Evolutionary conservation across 1,140 invertebrate genomes (phyloP).

Genomic region (Sycobia sp.): DNA sequence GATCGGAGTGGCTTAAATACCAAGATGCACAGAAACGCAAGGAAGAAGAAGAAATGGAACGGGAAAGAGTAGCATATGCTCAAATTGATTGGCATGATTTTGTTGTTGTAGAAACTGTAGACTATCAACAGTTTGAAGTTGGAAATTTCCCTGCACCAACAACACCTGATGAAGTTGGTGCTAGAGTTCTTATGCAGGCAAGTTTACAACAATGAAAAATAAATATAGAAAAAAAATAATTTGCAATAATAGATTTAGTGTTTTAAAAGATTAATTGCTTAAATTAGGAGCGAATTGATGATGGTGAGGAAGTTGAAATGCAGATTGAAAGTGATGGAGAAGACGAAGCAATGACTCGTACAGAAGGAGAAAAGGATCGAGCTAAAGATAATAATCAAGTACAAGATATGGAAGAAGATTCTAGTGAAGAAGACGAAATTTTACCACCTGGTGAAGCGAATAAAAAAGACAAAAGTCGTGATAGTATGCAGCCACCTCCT

Average conservation of each 20-base stretch:
- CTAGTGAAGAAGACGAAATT: constrained; percentile 72
- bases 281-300: constrained; percentile 65
- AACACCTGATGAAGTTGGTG: constrained; percentile 95
- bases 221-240: neutral
- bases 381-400: constrained; percentile 72
- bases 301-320: constrained; percentile 75
- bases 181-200: constrained; percentile 87
- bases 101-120: constrained; percentile 99
- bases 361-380: constrained; percentile 65
- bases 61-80: constrained; percentile 94
- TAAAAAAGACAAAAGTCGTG: constrained; percentile 61
- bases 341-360: constrained; percentile 72
- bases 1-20: constrained; percentile 95
- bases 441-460: constrained; percentile 53
- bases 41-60: constrained; percentile 93
- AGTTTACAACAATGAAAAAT: constrained; percentile 3
- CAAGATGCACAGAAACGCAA: constrained; percentile 89
- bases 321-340: constrained; percentile 77
- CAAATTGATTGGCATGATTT: constrained; percentile 99
- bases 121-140: constrained; percentile 95
- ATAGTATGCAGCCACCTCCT: constrained; percentile 68
- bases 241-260: neutral
- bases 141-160: constrained; percentile 97
- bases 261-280: too few relatives aligned
- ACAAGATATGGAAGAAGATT: constrained; percentile 91